Evolutionary conservation across 2,888 invertebrate species (phyloP).

Genomic region (Crioceris asparagi): DNA sequence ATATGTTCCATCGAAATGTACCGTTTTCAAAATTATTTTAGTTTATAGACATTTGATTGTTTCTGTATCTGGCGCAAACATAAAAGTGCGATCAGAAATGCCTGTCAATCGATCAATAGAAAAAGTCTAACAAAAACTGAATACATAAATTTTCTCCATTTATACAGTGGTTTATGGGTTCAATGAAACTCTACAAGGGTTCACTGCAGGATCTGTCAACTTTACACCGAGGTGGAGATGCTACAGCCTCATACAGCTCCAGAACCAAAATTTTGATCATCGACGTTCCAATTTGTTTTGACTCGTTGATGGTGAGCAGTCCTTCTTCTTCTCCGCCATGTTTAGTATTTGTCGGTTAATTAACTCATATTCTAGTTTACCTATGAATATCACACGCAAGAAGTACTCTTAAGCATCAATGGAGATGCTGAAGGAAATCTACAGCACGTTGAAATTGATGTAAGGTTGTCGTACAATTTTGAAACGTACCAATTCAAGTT

Average conservation of each 20-base stretch:
- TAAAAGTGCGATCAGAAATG: too few species aligned
- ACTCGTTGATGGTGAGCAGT: slow-evolving; percentile 20
- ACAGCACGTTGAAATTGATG: slow-evolving; percentile 7
- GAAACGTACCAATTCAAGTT: slow-evolving; percentile 6
- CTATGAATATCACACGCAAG: slow-evolving; percentile 9
- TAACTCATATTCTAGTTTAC: slow-evolving; percentile 12
- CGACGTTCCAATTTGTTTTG: slow-evolving; percentile 15
- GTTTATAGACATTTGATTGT: too few species aligned
- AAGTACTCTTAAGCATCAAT: slow-evolving; percentile 6
- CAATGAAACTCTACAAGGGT: slow-evolving; percentile 41
- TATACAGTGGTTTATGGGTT: slow-evolving; percentile 28
- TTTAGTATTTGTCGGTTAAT: too few species aligned
- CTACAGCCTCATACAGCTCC: slow-evolving; percentile 21
- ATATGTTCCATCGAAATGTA: too few species aligned
- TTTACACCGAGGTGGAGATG: slow-evolving; percentile 40
- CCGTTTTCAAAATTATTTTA: too few species aligned
- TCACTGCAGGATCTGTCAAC: slow-evolving; percentile 41
- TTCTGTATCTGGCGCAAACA: too few species aligned
- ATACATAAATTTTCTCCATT: too few species aligned
- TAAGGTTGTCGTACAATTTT: slow-evolving; percentile 9
- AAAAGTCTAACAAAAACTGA: too few species aligned
- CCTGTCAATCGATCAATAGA: too few species aligned
- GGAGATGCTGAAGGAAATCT: slow-evolving; percentile 11
- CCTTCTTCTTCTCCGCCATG: too few species aligned
- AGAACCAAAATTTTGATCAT: slow-evolving; percentile 13